These are phyloP conservation scores for Lagorchestes hirsutus DNA, from an alignment of 2,797 vertebrate genomes.

Conservation along the genomic window DNA sequence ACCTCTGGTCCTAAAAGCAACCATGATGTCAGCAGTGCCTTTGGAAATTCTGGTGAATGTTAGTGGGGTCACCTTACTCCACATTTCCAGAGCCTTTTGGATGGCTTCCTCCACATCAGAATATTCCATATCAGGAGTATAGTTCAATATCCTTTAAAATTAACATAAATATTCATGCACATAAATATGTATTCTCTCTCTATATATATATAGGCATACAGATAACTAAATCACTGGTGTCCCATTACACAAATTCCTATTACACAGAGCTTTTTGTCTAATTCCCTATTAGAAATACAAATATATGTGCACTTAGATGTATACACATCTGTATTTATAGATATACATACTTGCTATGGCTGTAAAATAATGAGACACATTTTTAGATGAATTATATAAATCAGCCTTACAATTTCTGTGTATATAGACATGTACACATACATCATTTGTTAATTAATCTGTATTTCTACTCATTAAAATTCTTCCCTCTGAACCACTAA, in stretches of 20 bases:
- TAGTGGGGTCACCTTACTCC: conserved; percentile 93
- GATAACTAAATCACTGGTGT: neutral
- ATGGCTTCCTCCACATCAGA: conserved; percentile 91
- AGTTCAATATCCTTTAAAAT: conserved; percentile 89
- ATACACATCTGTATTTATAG: neutral
- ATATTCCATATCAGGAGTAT: conserved; percentile 92
- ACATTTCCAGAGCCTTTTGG: conserved; percentile 90
- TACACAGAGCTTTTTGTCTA: neutral
- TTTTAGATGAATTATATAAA: neutral
- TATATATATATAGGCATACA: neutral
- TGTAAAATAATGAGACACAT: conserved; percentile 15
- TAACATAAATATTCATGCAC: conserved; percentile 3
- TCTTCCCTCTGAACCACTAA: conserved; percentile 1
- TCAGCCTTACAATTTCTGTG: neutral
- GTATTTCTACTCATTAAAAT: neutral
- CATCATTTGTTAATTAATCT: neutral
- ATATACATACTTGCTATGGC: neutral
- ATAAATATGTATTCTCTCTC: neutral
- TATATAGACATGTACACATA: neutral
- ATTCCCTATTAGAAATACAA: neutral
- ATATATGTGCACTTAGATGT: neutral
- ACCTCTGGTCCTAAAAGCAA: conserved; percentile 91
- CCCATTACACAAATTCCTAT: neutral
- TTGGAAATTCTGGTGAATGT: conserved; percentile 89
- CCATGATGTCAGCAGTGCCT: conserved; percentile 93